Evolutionary conservation across 2,797 vertebrate genomes (phyloP), one percentile per base, ranked within the genome.

Genomic region (Philypnodon macrostomus): DNA sequence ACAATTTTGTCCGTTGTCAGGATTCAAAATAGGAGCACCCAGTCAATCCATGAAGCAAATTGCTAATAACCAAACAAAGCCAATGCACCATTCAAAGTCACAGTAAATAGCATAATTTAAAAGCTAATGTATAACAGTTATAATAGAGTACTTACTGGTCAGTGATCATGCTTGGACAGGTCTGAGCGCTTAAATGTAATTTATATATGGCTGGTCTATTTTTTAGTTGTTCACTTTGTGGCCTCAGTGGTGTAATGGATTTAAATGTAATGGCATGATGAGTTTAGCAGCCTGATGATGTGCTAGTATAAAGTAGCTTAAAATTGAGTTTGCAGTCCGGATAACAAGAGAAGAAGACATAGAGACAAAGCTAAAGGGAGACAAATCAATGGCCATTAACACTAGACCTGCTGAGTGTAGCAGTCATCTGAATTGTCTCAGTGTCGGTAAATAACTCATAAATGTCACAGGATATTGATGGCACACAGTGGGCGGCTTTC

Each of bases 351-450:
- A n/a, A n/a, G n/a, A n/a, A n/a, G n/a, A n/a, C n/a, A n/a, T n/a
- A 58, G 48, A 68, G 39, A 30, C 45, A 17, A 52, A 53, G 34
- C 33, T 7, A 0, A n/a, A 7, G 17, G 38, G 7, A 40, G 61
- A 58, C 42, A 51, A 74, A 83, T 78, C 48, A 34, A 72, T 76
- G 54, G 6, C 24, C 59, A 68, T 66, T 66, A 73, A 51, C 58
- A 48, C 45, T 21, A 27, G 54, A 49, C 18, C 27, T 21, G 21
- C 32, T 0, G 6, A 10, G 21, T 4, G 8, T 46, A 44, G 50
- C 18, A n/a, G 55, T 58, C 35, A 35, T 63, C 58, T 9, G 44
- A 70, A 69, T 54, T 59, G 21, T 21, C 27, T 45, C 41, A 40
- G 36, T 53, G 4, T 36, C 49, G 63, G 37, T 52, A 62, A 61